A percentile compares a stretch with the other conserved stretches of the same genome.
Conservation (phyloP, 64 coral and sea anemone species). For the Montipora foliosa region DNA sequence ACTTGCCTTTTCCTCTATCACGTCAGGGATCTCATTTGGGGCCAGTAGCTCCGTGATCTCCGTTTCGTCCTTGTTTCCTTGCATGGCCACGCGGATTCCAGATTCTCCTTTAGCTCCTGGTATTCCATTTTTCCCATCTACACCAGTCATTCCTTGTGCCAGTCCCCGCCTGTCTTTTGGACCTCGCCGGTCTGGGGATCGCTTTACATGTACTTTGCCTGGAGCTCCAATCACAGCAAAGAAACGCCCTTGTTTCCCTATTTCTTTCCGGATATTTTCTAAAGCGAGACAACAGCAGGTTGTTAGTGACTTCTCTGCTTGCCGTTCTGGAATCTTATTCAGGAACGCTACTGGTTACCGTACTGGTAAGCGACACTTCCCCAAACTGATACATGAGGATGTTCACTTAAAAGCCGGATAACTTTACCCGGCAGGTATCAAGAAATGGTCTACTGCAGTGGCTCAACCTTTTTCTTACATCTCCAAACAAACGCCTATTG, state of each 20-base stretch:
- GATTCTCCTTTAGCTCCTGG: background rate
- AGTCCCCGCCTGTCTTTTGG: background rate
- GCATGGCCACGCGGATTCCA: background rate
- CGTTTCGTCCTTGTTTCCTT: background rate
- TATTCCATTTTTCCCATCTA: background rate
- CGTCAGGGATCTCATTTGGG: background rate
- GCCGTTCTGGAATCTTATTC: too few relatives aligned
- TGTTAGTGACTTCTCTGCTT: too few relatives aligned
- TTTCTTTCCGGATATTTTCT: background rate
- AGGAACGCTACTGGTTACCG: too few relatives aligned
- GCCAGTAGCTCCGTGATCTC: background rate
- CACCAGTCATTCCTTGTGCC: background rate
- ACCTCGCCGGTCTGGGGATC: background rate
- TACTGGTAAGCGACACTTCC: too few relatives aligned
- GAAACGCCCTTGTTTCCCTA: background rate
- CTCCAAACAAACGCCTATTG: too few relatives aligned
- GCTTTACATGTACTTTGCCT: background rate
- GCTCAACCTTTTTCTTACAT: too few relatives aligned
- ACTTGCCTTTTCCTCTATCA: too few relatives aligned
- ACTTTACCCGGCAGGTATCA: too few relatives aligned
- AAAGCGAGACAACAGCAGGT: too few relatives aligned
- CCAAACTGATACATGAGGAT: too few relatives aligned
- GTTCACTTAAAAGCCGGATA: too few relatives aligned
- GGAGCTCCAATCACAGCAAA: background rate
- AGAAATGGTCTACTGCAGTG: too few relatives aligned